Base-by-base conservation (phyloP, 2,888 invertebrate genomes). In the Cecidostiba fungosa region DNA sequence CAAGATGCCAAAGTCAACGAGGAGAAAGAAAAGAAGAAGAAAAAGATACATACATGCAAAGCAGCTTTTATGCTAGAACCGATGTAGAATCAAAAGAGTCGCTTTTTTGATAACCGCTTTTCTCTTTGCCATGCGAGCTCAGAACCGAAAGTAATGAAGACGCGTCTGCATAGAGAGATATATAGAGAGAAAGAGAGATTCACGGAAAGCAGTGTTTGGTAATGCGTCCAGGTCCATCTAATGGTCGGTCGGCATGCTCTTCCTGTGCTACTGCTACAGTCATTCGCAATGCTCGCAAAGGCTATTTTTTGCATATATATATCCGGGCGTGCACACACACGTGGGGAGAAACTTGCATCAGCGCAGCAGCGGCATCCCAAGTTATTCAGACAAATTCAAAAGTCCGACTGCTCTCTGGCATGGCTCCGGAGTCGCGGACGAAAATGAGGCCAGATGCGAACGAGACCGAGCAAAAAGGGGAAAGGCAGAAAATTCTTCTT, bases 321-420 rank as follows among this genome's bases (percentile, higher is more conserved):
- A 5, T 19, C 2, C 16, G 54, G 5, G n/a, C 59, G 12, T 54
- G 76, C 29, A 32, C 32, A 23, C 16, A 54, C 54, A 8, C 26
- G 29, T 23, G 23, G 0, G 8, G 12, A 23, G 54, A 36, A 62
- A 39, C 54, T n/a, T 78, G 14, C 3, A 26, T 26, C 47, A 12
- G n/a, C 23, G n/a, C 16, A 6, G 23, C 59, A 23, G 54, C 59
- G 23, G 59, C 59, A 59, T 59, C 66, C 77, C 77, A 69, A 78
- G 66, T 78, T 78, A 78, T 78, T 78, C 77, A 78, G 66, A 29
- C 66, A 66, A 78, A 78, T 66, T 29, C 54, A 59, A 36, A 77
- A 36, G 54, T 23, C 23, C 36, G 54, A 66, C 66, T 32, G 23
- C 23, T 39, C 66, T 66, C 66, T 66, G 23, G 39, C n/a, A n/a